Evolutionary conservation across 1,140 invertebrate genomes (phyloP), one percentile per base, ranked within the genome.

Genomic region (Anagrus nilaparvatae): DNA sequence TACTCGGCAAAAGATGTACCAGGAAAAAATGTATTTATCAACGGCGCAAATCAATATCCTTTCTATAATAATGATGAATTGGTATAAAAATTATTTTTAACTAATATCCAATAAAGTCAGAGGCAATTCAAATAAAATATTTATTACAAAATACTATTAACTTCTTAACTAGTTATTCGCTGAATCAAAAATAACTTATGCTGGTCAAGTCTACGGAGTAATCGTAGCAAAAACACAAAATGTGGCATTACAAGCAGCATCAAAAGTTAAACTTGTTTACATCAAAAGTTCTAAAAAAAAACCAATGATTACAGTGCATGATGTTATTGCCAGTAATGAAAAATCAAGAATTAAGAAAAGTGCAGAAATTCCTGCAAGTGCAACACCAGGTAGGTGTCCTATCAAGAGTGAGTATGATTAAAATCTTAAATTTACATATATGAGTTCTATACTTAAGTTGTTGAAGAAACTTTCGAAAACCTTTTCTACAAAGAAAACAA

Each of bases 1-100:
- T 75, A 76, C 45, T 72, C 74, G 10, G 78, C 79, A 1, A 77
- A 78, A 51, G 84, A 89, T 58, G 73, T 90, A 14, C 82, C 84
- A 1, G 85, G 84, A 0, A 64, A 63, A 28, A 87, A 87, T 56
- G 54, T 60, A 5, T 80, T 73, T 36, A 69, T 69, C 9, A 14
- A 35, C 17, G 24, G 6, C 40, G 24, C 12, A 17, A 54, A 13
- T 2, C 46, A 24, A 1, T 55, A 10, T 39, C 56, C 37, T 1
- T 43, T 42, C 14, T 9, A 61, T 12, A 19, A 40, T n/a, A 5
- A 44, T 4, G 58, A 68, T 40, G 68, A 71, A 54, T 4, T 52
- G 45, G 68, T 70, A 55, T n/a, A n/a, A n/a, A n/a, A n/a, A 16
- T 16, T 14, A 37, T 13, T 19, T 8, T 14, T 3, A 9, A 25